Evolutionary conservation across 2,113 vertebrate genomes (phyloP).

Genomic region (Phylloscopus whistleri): DNA sequence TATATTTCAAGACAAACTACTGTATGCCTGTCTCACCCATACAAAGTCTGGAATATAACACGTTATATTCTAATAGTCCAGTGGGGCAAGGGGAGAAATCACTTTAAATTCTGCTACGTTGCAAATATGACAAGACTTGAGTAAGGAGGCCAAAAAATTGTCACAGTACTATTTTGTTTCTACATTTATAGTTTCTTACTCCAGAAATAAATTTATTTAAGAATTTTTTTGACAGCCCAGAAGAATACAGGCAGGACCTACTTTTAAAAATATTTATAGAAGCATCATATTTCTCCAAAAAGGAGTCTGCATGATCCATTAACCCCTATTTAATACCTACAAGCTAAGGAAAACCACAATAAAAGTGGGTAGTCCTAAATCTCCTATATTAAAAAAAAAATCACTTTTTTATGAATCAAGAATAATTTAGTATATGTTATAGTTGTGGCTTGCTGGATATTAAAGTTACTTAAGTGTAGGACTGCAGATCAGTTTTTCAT

Average conservation of each 20-base stretch:
- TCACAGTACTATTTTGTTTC: not conserved
- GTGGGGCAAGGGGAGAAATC: rapidly evolving
- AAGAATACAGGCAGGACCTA: not conserved
- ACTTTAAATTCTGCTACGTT: not conserved
- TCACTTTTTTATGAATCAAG: not conserved
- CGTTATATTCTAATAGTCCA: not conserved
- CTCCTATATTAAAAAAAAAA: not conserved
- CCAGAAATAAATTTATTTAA: not conserved
- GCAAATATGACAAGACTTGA: not conserved
- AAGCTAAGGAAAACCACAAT: not conserved
- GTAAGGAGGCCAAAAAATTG: not conserved
- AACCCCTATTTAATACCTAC: not conserved
- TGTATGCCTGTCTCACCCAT: not conserved
- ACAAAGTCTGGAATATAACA: not conserved
- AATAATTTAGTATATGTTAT: no score
- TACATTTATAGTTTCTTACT: not conserved
- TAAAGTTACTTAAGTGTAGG: not conserved
- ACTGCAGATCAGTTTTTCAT: not conserved
- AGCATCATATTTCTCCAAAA: not conserved
- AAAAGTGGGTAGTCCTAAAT: not conserved
- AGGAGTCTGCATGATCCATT: not conserved
- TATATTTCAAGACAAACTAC: not conserved
- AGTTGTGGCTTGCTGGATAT: not conserved
- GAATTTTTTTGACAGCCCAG: not conserved
- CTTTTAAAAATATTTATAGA: not conserved